phyloP scores from a whole-genome alignment of 2,113 vertebrate species.

The Pituophis catenifer region DNA sequence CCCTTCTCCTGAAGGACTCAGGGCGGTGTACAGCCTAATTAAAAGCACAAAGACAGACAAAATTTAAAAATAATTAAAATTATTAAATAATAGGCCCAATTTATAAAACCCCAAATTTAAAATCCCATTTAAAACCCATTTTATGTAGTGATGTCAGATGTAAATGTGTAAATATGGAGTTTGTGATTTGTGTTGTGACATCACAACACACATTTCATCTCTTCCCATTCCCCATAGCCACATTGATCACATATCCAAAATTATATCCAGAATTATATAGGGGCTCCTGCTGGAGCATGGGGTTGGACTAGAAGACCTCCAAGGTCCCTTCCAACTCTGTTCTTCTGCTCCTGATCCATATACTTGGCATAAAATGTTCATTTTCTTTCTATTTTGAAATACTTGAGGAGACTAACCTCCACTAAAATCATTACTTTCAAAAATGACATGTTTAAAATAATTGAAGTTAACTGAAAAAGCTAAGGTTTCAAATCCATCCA shows the following conservation, averaged over 20 bases:
- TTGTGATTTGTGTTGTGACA: neutral
- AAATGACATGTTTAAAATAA: neutral
- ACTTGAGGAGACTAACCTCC: neutral
- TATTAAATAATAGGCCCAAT: no score
- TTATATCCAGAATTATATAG: no score
- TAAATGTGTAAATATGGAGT: neutral
- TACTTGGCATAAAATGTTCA: neutral
- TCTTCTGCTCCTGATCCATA: neutral
- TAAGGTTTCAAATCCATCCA: neutral
- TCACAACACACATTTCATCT: neutral
- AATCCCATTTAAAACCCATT: no score
- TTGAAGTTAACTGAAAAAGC: neutral
- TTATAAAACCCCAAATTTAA: no score
- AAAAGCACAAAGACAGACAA: no score
- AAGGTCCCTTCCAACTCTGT: no score
- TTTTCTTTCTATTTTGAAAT: neutral
- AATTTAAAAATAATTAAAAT: no score
- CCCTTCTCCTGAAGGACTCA: no score
- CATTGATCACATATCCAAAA: no score
- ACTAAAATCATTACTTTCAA: neutral
- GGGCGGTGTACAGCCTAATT: no score
- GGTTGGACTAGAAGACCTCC: no score
- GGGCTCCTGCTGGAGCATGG: no score
- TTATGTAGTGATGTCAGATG: neutral
- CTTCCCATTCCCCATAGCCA: neutral